A percentile compares a stretch with the other conserved stretches of the same genome.
Conservation (phyloP, 2,113 vertebrate genomes). For the Mellivora capensis region DNA sequence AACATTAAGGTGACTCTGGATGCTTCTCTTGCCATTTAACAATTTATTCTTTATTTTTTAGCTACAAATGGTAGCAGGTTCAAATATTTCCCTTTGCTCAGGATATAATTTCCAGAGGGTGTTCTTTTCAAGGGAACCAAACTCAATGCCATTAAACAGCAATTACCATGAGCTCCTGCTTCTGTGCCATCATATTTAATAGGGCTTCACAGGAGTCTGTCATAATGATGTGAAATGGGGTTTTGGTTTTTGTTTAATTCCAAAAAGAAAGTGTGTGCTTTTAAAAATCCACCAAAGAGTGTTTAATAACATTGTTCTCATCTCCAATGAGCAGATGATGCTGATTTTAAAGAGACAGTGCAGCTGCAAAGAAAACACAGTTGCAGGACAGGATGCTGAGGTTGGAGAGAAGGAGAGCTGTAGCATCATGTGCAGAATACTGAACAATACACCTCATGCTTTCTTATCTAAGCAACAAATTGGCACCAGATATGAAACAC, state of each 20-base stretch:
- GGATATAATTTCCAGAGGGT: conserved; percentile 44
- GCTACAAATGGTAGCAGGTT: background rate
- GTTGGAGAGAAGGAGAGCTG: background rate
- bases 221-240: conserved; percentile 10
- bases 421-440: background rate
- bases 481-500: background rate
- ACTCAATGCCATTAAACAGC: background rate
- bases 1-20: background rate
- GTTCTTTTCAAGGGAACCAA: conserved; percentile 25
- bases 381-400: background rate
- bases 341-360: background rate
- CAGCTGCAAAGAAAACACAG: background rate
- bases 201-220: conserved; percentile 35
- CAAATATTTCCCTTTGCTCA: background rate
- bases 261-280: background rate
- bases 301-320: conserved; percentile 26
- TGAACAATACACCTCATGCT: background rate
- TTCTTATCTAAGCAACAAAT: background rate
- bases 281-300: background rate
- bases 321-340: background rate
- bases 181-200: conserved; percentile 11
- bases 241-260: conserved; percentile 58
- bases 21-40: background rate
- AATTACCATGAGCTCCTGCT: conserved; percentile 35
- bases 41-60: conserved; percentile 26